Percentiles rank a stretch among this genome's conserved stretches.
Conservation (phyloP, 1,140 invertebrate species). For the Cryptotermes secundus region DNA sequence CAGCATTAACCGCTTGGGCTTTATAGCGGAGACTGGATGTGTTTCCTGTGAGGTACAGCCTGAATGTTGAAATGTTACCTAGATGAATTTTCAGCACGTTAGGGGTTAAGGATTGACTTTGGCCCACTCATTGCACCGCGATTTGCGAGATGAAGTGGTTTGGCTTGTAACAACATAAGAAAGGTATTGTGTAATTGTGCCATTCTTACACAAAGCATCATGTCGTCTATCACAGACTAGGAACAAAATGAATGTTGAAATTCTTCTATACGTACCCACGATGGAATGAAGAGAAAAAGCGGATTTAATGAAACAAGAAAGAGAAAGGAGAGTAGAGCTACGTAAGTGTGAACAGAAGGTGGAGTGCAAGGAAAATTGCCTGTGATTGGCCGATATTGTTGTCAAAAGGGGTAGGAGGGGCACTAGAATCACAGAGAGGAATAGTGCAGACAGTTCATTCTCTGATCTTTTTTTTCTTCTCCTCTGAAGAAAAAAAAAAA, state of each 20-base stretch:
- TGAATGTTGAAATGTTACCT: too few relatives aligned
- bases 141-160: neutral
- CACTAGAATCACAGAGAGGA: neutral
- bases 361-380: neutral
- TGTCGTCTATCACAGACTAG: neutral
- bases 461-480: neutral
- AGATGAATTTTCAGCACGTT: too few relatives aligned
- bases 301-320: slow-evolving; percentile 23
- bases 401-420: neutral
- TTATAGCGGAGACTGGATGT: too few relatives aligned
- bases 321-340: neutral
- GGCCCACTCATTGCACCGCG: too few relatives aligned
- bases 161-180: neutral
- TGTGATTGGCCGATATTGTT: slow-evolving; percentile 7
- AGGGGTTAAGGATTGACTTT: too few relatives aligned
- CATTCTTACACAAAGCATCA: neutral
- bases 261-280: neutral
- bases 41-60: too few relatives aligned
- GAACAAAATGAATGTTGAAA: slow-evolving; percentile 19
- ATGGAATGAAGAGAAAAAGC: slow-evolving; percentile 8
- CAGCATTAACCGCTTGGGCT: too few relatives aligned
- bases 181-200: neutral
- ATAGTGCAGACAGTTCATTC: slow-evolving; percentile 19
- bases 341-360: slow-evolving; percentile 23
- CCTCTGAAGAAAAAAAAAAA: too few relatives aligned